Evolutionary conservation across 2,888 invertebrate species (phyloP).

Genomic region (Xestoiulus laeticollis): DNA sequence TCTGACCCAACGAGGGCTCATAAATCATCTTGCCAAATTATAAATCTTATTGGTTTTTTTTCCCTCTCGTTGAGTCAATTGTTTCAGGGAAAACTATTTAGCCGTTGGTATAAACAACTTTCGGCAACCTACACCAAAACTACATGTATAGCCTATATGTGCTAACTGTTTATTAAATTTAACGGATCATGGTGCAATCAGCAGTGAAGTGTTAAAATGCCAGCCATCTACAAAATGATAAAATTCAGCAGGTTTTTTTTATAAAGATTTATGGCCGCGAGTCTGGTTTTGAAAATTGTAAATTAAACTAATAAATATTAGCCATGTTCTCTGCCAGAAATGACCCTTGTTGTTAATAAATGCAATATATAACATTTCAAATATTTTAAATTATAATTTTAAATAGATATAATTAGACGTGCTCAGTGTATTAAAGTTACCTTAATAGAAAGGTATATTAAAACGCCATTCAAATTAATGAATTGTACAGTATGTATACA

Average conservation of each 20-base stretch:
- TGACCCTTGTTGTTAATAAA: too few relatives aligned
- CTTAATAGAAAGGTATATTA: too few relatives aligned
- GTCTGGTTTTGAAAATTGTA: not conserved
- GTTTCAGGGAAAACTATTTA: slow-evolving; percentile 12
- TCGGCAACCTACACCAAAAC: not conserved
- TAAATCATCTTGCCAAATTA: slow-evolving; percentile 9
- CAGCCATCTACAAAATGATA: not conserved
- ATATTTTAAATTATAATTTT: too few relatives aligned
- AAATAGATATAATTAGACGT: too few relatives aligned
- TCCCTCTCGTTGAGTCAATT: not conserved
- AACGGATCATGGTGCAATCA: not conserved
- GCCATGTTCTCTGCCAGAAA: too few relatives aligned
- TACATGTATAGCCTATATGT: not conserved
- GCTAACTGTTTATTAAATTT: not conserved
- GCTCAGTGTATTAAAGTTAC: too few relatives aligned
- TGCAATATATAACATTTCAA: too few relatives aligned
- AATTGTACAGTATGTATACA: too few relatives aligned
- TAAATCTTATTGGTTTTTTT: not conserved
- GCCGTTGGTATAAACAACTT: not conserved
- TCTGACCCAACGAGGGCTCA: slow-evolving; percentile 8
- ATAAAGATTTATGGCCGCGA: not conserved
- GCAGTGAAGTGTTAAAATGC: not conserved
- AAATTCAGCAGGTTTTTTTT: too few relatives aligned
- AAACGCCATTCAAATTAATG: too few relatives aligned
- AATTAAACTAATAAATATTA: too few relatives aligned